Evolutionary conservation across 2,888 invertebrate species (phyloP), one percentile per base, ranked within the genome.

Genomic region (Limenitis camilla): DNA sequence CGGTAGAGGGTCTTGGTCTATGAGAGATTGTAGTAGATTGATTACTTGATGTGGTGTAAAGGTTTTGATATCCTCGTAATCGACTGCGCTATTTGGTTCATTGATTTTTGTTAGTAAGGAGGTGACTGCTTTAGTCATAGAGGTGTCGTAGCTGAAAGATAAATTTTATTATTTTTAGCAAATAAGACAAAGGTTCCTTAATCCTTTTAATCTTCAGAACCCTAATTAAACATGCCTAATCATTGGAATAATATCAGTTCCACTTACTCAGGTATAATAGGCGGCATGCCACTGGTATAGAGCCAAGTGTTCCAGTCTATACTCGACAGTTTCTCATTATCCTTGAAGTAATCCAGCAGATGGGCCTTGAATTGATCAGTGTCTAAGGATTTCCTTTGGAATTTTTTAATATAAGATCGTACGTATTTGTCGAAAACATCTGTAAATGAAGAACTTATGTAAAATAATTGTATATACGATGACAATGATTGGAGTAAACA

Each of bases 281-380:
- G 94, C 0, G 98, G 98, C 95, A 98, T 95, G 49, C 98, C 98
- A 42, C 93, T 91, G 32, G 87, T 87, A 68, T 91, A 83, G 3
- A 98, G 81, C 97, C 97, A 98, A 0, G 89, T 71, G 39, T 95
- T 84, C 96, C 97, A 98, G 71, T 97, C 93, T 3, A 98, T 90
- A 0, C 75, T 67, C 29, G 89, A 82, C 27, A 96, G 74, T 39
- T 81, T 70, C 46, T 86, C 68, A 54, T 88, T 89, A 29, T 89
- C 84, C 43, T 86, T 83, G 76, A 95, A 96, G 69, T 94, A 92
- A 27, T 91, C 88, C 40, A 94, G 88, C 53, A 96, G 90, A 54
- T 91, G 91, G 0, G 74, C 69, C 73, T 94, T 94, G 81, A 97
- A 98, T 66, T 94, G 92, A 36, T 92, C 89, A 0, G 96, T 95